Base-by-base conservation (phyloP, 2,797 vertebrate species). In the Coilia nasus region DNA sequence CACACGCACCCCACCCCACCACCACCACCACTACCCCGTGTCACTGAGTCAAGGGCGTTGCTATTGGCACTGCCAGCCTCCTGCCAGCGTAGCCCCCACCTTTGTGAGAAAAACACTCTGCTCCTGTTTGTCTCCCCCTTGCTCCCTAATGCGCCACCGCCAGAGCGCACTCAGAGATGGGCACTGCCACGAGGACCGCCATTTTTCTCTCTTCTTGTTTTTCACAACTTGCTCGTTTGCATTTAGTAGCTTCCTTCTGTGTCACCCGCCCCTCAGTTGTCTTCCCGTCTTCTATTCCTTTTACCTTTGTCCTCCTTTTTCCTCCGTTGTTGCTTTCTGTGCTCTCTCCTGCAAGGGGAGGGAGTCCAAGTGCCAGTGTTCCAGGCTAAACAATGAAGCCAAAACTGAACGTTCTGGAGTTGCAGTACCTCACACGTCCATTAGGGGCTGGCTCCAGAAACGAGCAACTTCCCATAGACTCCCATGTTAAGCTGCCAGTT, bases 1-100 rank as follows among this genome's bases (percentile, higher is more conserved):
- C 35, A 41, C 35, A 41, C 7, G 7, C 50, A 10, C 67, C 67
- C 28, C 28, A 11, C 25, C 31, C 67, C 31, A 14, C 62, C 9
- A 23, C 62, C 23, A 23, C 62, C 6, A 10, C 23, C 6, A 23
- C 67, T 14, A 14, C 67, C 25, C 31, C 90, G 93, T 96, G 96
- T 96, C 96, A 95, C 85, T 89, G 84, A 96, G 96, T 96, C 96
- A 96, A 96, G 96, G 96, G 93, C 94, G 92, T 93, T 92, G 90
- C 92, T 93, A 91, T 93, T 92, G 86, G 93, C 94, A 94, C n/a
- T 75, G 71, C 83, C 50, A 47, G 54, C 80, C 41, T 56, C 62
- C 82, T 17, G 71, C 71, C 71, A 41, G 71, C 71, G 21, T 44
- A 44, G 35, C 71, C 71, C 71, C 71, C 71, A 78, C 71, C 71